Conservation (phyloP, 2,797 vertebrate genomes). For the Lindbergichthys nudifrons region DNA sequence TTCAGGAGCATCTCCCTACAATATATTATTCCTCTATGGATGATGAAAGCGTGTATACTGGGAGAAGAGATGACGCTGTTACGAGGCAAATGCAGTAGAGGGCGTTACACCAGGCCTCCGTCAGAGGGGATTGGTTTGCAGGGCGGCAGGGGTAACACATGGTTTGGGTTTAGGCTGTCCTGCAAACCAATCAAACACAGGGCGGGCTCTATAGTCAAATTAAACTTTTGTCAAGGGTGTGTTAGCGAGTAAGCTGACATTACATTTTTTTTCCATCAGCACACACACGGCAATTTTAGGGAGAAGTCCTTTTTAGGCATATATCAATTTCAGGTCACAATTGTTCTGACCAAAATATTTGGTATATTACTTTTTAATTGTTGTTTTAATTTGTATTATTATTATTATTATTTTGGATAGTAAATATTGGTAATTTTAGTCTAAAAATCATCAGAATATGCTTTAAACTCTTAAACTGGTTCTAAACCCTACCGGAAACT, state of each 20-base stretch:
- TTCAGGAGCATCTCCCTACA: slow-evolving; percentile 76
- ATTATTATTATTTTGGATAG: too few species aligned
- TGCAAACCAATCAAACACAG: slow-evolving; percentile 44
- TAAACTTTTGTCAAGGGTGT: slow-evolving; percentile 43
- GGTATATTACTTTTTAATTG: too few species aligned
- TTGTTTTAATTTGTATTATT: too few species aligned
- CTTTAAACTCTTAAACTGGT: too few species aligned
- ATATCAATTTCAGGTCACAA: too few species aligned
- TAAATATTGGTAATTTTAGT: too few species aligned
- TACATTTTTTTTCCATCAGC: slow-evolving; percentile 10
- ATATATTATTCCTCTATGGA: slow-evolving; percentile 80
- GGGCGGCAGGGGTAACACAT: slow-evolving; percentile 41
- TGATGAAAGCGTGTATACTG: slow-evolving; percentile 79
- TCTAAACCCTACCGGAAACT: too few species aligned
- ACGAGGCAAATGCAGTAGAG: slow-evolving; percentile 75
- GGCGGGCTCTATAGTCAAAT: slow-evolving; percentile 36
- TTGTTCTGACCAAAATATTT: too few species aligned
- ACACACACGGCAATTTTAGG: not conserved
- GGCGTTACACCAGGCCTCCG: slow-evolving; percentile 56
- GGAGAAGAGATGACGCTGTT: slow-evolving; percentile 74
- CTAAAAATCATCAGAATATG: too few species aligned
- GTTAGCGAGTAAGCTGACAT: slow-evolving; percentile 12
- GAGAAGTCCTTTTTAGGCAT: not conserved
- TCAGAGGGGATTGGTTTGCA: slow-evolving; percentile 67
- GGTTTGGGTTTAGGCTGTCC: slow-evolving; percentile 33